Conservation (phyloP, 2,113 vertebrate species). For the Albula goreensis region DNA sequence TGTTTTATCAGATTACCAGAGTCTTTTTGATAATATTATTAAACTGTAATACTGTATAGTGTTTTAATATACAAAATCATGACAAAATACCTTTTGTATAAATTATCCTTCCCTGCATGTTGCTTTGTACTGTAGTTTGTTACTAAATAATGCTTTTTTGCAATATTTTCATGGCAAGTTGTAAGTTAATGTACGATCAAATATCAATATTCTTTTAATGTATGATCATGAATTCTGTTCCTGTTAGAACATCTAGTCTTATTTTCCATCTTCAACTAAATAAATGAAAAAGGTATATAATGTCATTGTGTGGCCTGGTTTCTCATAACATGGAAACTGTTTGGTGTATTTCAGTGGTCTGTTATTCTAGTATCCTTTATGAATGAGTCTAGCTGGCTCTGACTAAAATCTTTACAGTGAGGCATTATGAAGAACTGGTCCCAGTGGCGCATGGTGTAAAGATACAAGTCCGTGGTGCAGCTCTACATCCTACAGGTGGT, state of each 20-base stretch:
- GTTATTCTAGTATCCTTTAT: background rate
- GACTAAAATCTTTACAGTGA: background rate
- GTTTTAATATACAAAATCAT: slow-evolving; percentile 69
- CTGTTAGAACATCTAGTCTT: slow-evolving; percentile 43
- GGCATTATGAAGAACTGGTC: background rate
- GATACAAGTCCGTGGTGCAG: too few relatives aligned
- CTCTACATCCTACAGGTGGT: too few relatives aligned
- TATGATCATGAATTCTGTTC: slow-evolving; percentile 65
- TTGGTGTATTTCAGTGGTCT: background rate
- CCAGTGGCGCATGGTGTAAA: too few relatives aligned
- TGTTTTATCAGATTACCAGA: slow-evolving; percentile 57
- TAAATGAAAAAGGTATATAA: slow-evolving; percentile 37
- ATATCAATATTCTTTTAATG: slow-evolving; percentile 57
- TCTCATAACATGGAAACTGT: background rate
- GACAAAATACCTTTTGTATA: slow-evolving; percentile 54
- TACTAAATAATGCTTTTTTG: slow-evolving; percentile 59
- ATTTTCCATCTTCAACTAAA: slow-evolving; percentile 64
- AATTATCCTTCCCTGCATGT: slow-evolving; percentile 71
- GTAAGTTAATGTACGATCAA: slow-evolving; percentile 56
- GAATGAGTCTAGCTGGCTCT: background rate
- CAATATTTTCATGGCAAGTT: slow-evolving; percentile 53
- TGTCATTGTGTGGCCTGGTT: background rate
- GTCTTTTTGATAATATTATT: slow-evolving; percentile 42
- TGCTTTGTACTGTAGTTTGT: slow-evolving; percentile 57
- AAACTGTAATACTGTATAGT: slow-evolving; percentile 59